Evolutionary conservation across 2,113 vertebrate species (phyloP), one percentile per base, ranked within the genome.

Genomic region (Pangasianodon gigas): DNA sequence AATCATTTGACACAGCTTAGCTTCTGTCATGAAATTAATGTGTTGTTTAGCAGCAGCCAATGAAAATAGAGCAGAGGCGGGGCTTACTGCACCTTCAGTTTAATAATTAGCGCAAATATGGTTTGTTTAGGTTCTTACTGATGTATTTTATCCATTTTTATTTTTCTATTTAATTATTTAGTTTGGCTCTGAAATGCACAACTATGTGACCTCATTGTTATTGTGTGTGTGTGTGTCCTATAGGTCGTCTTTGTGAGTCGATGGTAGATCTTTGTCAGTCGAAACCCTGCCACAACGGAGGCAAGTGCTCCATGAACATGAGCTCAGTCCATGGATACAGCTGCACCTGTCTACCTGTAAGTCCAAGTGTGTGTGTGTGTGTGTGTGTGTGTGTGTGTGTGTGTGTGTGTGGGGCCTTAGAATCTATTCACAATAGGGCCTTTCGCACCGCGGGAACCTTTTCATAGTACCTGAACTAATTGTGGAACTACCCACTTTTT

Each of bases 211-310:
- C 29, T 85, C 82, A 18, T n/a, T 67, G 6, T 89, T 52, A 2
- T 88, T 83, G 9, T 56, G 19, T n/a, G 41, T 83, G 32, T 81
- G 24, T 91, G 84, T 88, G 0, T 67, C 11, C 32, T 56, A 1
- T 89, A 99, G 98, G 98, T 89, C 98, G 96, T 79, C 97, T 96
- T 90, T 99, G 98, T 92, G 98, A 98, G 93, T 97, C 96, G 0
- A 96, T 98, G 86, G 93, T 97, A 84, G 97, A 99, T 32, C 96
- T 98, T 92, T 99, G 98, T 93, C 95, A 95, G 52, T 96, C 96
- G 6, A 97, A 95, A 91, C 98, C 97, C 0, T 99, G 98, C 84
- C 96, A 96, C 84, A 97, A 98, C 0, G 95, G 96, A 0, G 98
- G 97, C 0, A 87, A 93, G 60, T 99, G 98, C 84, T 95, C 95